These are phyloP conservation scores for Synergus umbraculus DNA, from an alignment of 2,888 invertebrate species.

Conservation along the genomic window DNA sequence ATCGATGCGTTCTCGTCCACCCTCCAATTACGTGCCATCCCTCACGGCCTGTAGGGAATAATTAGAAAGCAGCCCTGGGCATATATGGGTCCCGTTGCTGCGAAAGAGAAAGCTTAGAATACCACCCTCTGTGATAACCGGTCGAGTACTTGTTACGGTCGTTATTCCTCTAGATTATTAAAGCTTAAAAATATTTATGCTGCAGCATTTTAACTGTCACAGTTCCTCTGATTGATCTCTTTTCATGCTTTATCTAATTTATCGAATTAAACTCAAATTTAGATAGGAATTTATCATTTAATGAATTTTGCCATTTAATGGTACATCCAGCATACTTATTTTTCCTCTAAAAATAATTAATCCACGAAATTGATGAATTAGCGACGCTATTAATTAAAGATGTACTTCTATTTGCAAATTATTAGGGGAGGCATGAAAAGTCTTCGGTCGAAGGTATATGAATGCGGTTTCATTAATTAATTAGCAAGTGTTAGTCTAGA, in stretches of 20 bases:
- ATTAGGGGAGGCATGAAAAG: not conserved
- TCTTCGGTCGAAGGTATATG: conserved; percentile 15
- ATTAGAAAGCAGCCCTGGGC: conserved; percentile 72
- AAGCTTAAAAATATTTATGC: conserved; percentile 38
- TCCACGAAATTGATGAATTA: not conserved
- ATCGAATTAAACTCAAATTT: too few species aligned
- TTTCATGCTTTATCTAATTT: not conserved
- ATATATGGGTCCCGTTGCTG: conserved; percentile 57
- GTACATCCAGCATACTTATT: too few species aligned
- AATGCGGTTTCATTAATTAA: conserved; percentile 69
- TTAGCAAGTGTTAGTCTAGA: conserved; percentile 67
- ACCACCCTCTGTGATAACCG: conserved; percentile 32
- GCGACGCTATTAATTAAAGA: not conserved
- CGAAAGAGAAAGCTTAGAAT: conserved; percentile 50
- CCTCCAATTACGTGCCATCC: conserved; percentile 72
- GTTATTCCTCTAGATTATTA: conserved; percentile 26
- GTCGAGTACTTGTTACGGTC: conserved; percentile 35
- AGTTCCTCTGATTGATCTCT: not conserved
- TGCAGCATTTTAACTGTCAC: conserved; percentile 6
- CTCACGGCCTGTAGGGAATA: conserved; percentile 73
- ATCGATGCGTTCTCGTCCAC: conserved; percentile 72
- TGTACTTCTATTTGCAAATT: not conserved
- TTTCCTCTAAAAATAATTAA: not conserved
- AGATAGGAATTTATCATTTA: too few species aligned
- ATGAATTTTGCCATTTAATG: too few species aligned